A percentile compares a stretch with the other conserved stretches of the same genome.
Evolutionary conservation across 92 coral and sea anemone genomes (phyloP).

Genomic region (Actinostola sp.): DNA sequence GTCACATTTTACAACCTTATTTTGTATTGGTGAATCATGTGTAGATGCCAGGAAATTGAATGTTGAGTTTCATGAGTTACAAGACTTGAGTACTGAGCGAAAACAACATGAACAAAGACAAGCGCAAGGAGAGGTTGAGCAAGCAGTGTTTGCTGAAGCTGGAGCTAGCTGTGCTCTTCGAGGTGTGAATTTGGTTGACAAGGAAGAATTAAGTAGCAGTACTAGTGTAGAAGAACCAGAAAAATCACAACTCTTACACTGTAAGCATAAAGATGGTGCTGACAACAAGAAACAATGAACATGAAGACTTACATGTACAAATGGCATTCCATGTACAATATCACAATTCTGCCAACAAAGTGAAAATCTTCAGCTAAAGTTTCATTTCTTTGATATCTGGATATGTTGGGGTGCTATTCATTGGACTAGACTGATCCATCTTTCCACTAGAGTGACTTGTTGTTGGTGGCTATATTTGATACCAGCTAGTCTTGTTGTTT

Average conservation of each 20-base stretch:
- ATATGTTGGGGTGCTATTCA: too few species aligned
- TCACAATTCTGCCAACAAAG: too few species aligned
- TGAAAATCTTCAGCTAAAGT: too few species aligned
- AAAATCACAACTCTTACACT: slow-evolving; percentile 3
- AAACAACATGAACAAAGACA: background rate
- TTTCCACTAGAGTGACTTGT: too few species aligned
- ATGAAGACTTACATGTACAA: background rate
- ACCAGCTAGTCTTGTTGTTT: too few species aligned
- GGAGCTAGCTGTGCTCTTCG: slow-evolving; percentile 3
- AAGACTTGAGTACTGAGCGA: background rate
- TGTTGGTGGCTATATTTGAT: too few species aligned
- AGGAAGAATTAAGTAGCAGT: slow-evolving; percentile 3
- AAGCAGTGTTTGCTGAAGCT: background rate
- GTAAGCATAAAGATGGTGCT: background rate
- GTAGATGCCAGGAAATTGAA: background rate
- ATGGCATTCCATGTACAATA: too few species aligned
- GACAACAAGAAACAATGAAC: background rate
- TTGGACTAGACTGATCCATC: too few species aligned
- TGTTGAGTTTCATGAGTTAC: slow-evolving; percentile 4
- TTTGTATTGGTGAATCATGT: background rate
- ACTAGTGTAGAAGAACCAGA: slow-evolving; percentile 19
- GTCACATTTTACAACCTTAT: background rate
- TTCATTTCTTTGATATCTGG: too few species aligned
- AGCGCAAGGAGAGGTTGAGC: background rate
- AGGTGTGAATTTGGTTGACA: background rate